These are phyloP conservation scores for Isoperla grammatica DNA, from an alignment of 2,888 invertebrate species.

Conservation along the genomic window DNA sequence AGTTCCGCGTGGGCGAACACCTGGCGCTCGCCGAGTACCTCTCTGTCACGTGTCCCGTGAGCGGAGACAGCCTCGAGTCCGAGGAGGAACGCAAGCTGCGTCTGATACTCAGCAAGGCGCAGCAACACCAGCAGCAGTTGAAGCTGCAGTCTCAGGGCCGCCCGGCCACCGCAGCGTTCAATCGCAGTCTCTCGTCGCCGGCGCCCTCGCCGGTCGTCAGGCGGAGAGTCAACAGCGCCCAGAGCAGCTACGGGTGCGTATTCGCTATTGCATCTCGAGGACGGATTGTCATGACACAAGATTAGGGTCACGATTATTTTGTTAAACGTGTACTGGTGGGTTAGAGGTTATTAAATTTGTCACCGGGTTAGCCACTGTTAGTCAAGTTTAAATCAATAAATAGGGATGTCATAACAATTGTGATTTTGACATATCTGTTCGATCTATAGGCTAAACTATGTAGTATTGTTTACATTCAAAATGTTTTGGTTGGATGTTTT, in stretches of 20 bases:
- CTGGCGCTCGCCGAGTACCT: slow-evolving; percentile 74
- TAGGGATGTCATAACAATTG: too few species aligned
- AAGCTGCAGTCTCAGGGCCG: slow-evolving; percentile 35
- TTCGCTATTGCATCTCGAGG: not conserved
- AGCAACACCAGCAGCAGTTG: slow-evolving; percentile 81
- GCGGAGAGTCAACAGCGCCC: slow-evolving; percentile 39
- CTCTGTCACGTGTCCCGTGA: slow-evolving; percentile 74
- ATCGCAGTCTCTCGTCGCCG: slow-evolving; percentile 28
- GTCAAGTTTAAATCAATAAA: too few species aligned
- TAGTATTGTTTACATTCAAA: too few species aligned
- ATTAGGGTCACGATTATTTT: not conserved
- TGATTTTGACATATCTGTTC: too few species aligned
- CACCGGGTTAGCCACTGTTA: too few species aligned
- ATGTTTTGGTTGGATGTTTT: too few species aligned
- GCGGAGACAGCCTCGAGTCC: slow-evolving; percentile 73
- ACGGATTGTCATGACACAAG: not conserved
- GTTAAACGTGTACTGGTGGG: not conserved
- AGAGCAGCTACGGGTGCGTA: slow-evolving; percentile 1
- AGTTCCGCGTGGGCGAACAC: slow-evolving; percentile 83
- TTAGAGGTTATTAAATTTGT: too few species aligned
- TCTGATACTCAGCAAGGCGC: slow-evolving; percentile 82
- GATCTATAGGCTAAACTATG: too few species aligned
- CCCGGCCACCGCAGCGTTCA: slow-evolving; percentile 4
- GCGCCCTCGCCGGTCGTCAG: slow-evolving; percentile 47
- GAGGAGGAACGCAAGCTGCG: slow-evolving; percentile 83